Evolutionary conservation across 2,797 vertebrate genomes (phyloP).

Genomic region (Rhinoraja longicauda): DNA sequence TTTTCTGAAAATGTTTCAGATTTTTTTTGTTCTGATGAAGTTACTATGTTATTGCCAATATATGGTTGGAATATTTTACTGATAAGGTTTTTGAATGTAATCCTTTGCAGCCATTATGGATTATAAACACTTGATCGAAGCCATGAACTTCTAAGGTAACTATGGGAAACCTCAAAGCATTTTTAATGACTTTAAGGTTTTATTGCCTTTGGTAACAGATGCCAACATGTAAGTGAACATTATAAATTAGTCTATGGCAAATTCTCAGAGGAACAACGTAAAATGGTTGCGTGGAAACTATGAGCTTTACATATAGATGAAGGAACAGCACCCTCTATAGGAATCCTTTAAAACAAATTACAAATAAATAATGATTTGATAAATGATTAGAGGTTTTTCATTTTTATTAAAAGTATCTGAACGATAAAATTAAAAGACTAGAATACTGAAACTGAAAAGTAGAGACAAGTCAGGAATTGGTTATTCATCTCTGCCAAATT

Average conservation of each 20-base stretch:
- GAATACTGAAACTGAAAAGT: too few species aligned
- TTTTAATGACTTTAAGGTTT: background rate
- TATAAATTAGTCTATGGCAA: background rate
- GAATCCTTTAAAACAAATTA: background rate
- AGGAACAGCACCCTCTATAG: conserved; percentile 35
- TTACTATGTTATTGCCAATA: background rate
- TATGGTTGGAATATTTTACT: background rate
- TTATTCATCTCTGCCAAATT: background rate
- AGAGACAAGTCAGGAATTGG: background rate
- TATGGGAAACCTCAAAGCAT: background rate
- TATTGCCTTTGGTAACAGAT: background rate
- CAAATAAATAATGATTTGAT: background rate
- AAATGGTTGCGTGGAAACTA: background rate
- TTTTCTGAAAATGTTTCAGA: background rate
- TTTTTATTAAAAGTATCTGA: background rate
- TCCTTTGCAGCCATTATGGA: background rate
- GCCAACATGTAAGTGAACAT: too few species aligned
- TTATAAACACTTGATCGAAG: background rate
- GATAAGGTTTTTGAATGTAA: background rate
- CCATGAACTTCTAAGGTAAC: background rate
- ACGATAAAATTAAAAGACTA: background rate
- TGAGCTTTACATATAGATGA: conserved; percentile 2
- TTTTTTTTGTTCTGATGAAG: background rate
- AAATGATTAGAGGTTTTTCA: background rate
- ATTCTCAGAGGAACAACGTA: background rate